These are phyloP conservation scores for Akabosia matsudoensis DNA, from an alignment of 1,140 invertebrate species.

Conservation along the genomic window DNA sequence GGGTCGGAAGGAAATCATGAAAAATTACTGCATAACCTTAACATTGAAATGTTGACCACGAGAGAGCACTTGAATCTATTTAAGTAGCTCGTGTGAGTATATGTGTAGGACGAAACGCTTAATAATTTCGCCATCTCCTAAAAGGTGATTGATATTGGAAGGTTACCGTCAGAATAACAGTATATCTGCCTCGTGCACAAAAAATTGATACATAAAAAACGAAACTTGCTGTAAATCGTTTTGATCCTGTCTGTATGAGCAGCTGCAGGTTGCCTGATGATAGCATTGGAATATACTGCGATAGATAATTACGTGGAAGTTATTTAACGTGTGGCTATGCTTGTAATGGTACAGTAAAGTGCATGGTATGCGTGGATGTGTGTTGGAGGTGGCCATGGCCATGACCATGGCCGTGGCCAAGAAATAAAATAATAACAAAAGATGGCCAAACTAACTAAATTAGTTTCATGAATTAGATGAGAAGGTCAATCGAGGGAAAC, in stretches of 20 bases:
- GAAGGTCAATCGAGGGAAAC: background rate
- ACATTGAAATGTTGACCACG: background rate
- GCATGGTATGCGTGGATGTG: background rate
- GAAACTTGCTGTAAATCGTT: background rate
- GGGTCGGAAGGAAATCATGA: too few relatives aligned
- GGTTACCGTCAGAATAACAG: background rate
- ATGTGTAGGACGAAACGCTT: background rate
- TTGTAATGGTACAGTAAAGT: background rate
- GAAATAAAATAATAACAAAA: conserved; percentile 5
- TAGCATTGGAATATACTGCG: too few relatives aligned
- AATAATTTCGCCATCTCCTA: too few relatives aligned
- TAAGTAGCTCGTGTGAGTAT: background rate
- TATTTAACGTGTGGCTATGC: background rate
- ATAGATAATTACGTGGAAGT: too few relatives aligned
- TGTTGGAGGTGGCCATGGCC: background rate
- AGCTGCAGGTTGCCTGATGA: too few relatives aligned
- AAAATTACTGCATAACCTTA: background rate
- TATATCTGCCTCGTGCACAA: background rate
- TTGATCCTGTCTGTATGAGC: too few relatives aligned
- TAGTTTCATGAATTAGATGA: background rate
- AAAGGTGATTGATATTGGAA: background rate
- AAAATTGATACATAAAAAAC: background rate
- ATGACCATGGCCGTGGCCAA: conserved; percentile 13
- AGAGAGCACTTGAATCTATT: background rate
- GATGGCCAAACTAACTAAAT: background rate